Evolutionary conservation across 2,888 invertebrate species (phyloP), one percentile per base, ranked within the genome.

Genomic region (Amblyteles armatorius): DNA sequence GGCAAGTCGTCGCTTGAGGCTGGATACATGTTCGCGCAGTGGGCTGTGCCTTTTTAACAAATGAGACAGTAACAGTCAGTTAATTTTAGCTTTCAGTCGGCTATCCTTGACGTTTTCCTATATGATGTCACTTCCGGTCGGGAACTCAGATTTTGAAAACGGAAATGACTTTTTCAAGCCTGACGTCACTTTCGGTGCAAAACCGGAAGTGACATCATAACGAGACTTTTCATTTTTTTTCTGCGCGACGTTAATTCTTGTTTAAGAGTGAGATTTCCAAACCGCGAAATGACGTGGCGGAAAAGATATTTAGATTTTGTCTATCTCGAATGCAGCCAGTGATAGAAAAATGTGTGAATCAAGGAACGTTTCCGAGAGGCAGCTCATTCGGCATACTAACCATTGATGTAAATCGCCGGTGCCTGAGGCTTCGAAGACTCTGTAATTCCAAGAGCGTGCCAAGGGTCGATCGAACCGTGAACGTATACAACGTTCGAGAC

Each of bases 1-100:
- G 96, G 96, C 4, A 95, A 94, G 94, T 99, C 98, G 0, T 94
- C 92, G 0, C 95, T 94, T 7, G 95, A 94, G 6, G 96, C 94
- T 40, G 98, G 98, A 92, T 98, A 98, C 98, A 98, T 98, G 92
- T 98, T 97, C 0, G 98, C 98, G 94, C 98, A 99, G 93, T 99
- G 98, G 6, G 98, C 98, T n/a, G 98, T 98, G 57, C 98, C 98
- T 97, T 91, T 97, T 91, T 2, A 94, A 93, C 74, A 19, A 72
- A 84, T 48, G 63, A 86, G 36, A 48, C 1, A 5, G 19, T 19
- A 36, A 33, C 63, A 1, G 44, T 7, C 0, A n/a, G 33, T 29
- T 13, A 50, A 16, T 63, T 57, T 22, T 3, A 11, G 22, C 9
- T 40, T 40, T 40, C 11, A 40, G 40, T 40, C 40, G 11, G 9